These are phyloP conservation scores for Pituophis catenifer DNA, from an alignment of 2,113 vertebrate species.

Conservation along the genomic window DNA sequence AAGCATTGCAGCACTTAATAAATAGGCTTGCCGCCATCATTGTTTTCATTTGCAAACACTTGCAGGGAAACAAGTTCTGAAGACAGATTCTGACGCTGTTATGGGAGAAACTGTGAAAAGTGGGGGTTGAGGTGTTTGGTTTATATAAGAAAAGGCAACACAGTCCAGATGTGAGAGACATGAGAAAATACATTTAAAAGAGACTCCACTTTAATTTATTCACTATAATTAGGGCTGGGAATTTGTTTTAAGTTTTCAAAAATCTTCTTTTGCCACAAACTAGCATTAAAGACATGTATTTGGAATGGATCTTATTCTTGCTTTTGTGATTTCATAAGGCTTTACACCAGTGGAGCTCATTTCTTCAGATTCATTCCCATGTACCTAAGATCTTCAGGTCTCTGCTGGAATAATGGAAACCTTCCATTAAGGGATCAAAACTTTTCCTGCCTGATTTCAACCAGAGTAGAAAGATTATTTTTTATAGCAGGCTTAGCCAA, in stretches of 20 bases:
- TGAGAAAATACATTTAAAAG: background rate
- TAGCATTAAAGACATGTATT: background rate
- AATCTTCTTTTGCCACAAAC: background rate
- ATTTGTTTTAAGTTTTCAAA: background rate
- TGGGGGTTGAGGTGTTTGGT: background rate
- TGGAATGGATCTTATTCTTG: background rate
- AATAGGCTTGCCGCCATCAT: background rate
- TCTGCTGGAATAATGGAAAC: background rate
- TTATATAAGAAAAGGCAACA: background rate
- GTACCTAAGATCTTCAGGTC: background rate
- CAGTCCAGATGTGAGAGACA: background rate
- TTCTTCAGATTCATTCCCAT: background rate
- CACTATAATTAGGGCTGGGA: background rate
- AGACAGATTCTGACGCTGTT: background rate
- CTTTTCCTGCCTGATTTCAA: background rate
- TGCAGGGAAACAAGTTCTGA: background rate
- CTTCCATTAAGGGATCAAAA: background rate
- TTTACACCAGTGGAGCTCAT: background rate
- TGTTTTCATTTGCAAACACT: background rate
- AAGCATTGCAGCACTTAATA: background rate
- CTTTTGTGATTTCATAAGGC: background rate
- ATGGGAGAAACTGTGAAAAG: background rate
- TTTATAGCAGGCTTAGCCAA: background rate
- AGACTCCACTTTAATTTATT: background rate
- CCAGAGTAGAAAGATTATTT: background rate